Evolutionary conservation across 2,113 vertebrate genomes (phyloP).

Genomic region (Indicator indicator): DNA sequence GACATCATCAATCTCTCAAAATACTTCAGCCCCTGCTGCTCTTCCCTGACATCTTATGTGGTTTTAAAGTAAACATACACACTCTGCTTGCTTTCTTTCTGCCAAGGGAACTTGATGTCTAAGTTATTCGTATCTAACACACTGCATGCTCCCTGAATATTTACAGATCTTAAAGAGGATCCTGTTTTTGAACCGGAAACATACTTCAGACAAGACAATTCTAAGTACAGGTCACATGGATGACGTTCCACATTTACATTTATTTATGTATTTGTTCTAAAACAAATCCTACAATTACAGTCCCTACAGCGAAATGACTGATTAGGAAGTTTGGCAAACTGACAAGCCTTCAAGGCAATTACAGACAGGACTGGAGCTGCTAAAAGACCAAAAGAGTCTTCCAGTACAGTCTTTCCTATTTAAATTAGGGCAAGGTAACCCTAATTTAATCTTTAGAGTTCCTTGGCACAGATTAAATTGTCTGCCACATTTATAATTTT

Average conservation of each 20-base stretch:
- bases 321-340: slow-evolving; percentile 3
- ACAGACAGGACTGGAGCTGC: not conserved
- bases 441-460: not conserved
- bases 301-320: not conserved
- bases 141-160: not conserved
- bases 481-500: not conserved
- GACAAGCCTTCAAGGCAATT: slow-evolving; percentile 9
- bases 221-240: not conserved
- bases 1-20: not conserved
- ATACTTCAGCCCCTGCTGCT: not conserved
- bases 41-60: not conserved
- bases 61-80: not conserved
- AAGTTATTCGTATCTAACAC: not conserved
- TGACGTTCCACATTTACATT: not conserved
- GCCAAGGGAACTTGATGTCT: not conserved
- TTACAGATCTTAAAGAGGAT: not conserved
- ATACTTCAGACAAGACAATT: not conserved
- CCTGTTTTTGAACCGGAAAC: not conserved
- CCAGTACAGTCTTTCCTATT: not conserved
- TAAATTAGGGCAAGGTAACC: not conserved
- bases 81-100: not conserved
- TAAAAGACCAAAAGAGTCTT: not conserved
- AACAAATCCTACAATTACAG: not conserved
- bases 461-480: not conserved
- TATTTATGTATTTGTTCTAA: not conserved